These are phyloP conservation scores for Epinotia brunnichana DNA, from an alignment of 2,888 invertebrate genomes.

Conservation along the genomic window DNA sequence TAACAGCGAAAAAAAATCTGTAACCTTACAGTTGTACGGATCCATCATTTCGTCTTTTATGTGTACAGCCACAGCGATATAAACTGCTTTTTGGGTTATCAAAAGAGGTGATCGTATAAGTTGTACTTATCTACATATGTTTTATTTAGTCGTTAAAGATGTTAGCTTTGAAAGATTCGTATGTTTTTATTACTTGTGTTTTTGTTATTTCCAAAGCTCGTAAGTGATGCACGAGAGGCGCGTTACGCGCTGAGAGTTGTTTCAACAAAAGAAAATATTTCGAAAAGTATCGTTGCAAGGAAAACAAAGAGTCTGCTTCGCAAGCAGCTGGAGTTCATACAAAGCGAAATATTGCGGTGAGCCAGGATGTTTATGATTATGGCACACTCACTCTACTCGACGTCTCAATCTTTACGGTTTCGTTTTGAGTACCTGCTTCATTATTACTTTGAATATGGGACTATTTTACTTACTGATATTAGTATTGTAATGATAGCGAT, in stretches of 20 bases:
- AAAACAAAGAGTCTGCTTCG: constrained; percentile 76
- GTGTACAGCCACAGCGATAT: constrained; percentile 15
- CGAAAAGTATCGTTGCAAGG: constrained; percentile 77
- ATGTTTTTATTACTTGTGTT: constrained; percentile 21
- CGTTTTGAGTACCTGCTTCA: constrained; percentile 63
- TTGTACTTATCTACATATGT: constrained; percentile 17
- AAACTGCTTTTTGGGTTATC: constrained; percentile 31
- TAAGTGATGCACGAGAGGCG: constrained; percentile 46
- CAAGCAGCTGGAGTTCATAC: constrained; percentile 72
- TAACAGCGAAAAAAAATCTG: constrained; percentile 9
- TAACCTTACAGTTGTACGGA: constrained; percentile 10
- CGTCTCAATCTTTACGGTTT: constrained; percentile 71
- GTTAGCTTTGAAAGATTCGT: constrained; percentile 8
- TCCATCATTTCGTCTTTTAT: constrained; percentile 24
- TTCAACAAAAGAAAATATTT: constrained; percentile 80
- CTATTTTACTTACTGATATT: constrained; percentile 16
- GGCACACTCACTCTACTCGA: constrained; percentile 71
- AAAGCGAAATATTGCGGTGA: constrained; percentile 78
- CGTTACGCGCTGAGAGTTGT: constrained; percentile 72
- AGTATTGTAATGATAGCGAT: neutral
- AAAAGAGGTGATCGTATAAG: constrained; percentile 29
- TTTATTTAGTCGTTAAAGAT: constrained; percentile 31
- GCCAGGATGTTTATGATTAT: constrained; percentile 80
- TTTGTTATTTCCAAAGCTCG: constrained; percentile 31
- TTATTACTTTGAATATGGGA: constrained; percentile 53